Base-by-base conservation (phyloP, 2,113 vertebrate genomes). In the Capreolus pygargus region DNA sequence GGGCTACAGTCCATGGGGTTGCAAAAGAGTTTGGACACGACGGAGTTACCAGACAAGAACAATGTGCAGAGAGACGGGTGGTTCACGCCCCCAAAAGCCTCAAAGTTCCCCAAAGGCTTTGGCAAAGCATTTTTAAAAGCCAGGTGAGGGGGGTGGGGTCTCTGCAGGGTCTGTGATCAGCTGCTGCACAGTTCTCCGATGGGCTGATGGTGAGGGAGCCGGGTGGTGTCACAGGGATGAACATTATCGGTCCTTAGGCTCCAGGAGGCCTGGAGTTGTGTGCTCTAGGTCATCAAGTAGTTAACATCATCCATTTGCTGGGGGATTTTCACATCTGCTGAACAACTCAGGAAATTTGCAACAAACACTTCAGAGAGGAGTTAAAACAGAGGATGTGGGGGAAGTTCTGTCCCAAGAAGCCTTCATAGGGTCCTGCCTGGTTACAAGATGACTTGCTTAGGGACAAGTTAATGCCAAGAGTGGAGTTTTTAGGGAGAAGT, bases 1-100 rank as follows among this genome's bases (percentile, higher is more conserved):
- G 55, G 23, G 23, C 19, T 57, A 57, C 55, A 25, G 21, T 57
- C 55, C 55, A 25, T 25, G 55, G 21, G 19, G 55, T 57, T 21
- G 8, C 55, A 57, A 55, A 55, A 70, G 67, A 70, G 33, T 6
- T 6, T 70, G n/a, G 64, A 36, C n/a, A 70, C 10, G 1, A 39
- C 67, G 11, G 19, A 36, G n/a, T 23, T 19, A 39, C n/a, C n/a
- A 11, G 23, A 5, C n/a, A 36, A 36, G 19, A 70, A 19, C n/a
- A 70, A 23, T 0, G 1, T 0, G 2, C 67, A 23, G 6, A 36
- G 10, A 36, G n/a, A 36, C 17, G 21, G n/a, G 67, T 36, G 10
- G 21, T 36, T 70, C 67, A 23, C 0, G 1, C 19, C 64, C 67
- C 36, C 2, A 39, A 70, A 70, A 70, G n/a, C 19, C n/a, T 39